phyloP scores from a whole-genome alignment of 2,888 invertebrate species.

The Watsonalla cultraria region DNA sequence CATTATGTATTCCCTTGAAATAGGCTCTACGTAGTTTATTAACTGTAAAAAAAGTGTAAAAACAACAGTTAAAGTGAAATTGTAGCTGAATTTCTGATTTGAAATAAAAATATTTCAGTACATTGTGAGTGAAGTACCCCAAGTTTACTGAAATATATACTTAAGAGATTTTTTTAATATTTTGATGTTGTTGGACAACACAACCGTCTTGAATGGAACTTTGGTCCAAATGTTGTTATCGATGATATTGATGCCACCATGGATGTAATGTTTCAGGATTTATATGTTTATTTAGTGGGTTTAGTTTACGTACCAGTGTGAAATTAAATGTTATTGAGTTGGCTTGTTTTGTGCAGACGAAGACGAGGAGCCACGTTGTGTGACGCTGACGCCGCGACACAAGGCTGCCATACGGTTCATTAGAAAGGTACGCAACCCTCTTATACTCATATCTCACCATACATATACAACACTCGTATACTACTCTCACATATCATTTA shows the following conservation, averaged over 20 bases:
- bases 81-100: background rate
- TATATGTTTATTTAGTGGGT: background rate
- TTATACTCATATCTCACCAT: background rate
- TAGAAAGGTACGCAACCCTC: constrained; percentile 84
- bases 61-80: background rate
- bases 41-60: too few species aligned
- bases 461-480: background rate
- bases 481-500: background rate
- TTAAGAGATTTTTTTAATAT: too few species aligned
- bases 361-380: constrained; percentile 88
- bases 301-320: background rate
- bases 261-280: too few species aligned
- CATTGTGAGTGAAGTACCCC: too few species aligned
- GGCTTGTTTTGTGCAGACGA: constrained; percentile 79
- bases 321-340: constrained; percentile 1
- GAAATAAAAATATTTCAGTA: background rate
- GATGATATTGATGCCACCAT: too few species aligned
- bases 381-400: constrained; percentile 90
- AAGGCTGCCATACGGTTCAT: constrained; percentile 94
- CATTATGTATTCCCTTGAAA: too few species aligned
- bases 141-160: too few species aligned
- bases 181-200: too few species aligned
- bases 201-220: too few species aligned
- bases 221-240: too few species aligned
- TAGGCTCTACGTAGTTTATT: too few species aligned